These are phyloP conservation scores for Epizoanthus stellaris DNA, from an alignment of 92 coral and sea anemone genomes.

Conservation along the genomic window DNA sequence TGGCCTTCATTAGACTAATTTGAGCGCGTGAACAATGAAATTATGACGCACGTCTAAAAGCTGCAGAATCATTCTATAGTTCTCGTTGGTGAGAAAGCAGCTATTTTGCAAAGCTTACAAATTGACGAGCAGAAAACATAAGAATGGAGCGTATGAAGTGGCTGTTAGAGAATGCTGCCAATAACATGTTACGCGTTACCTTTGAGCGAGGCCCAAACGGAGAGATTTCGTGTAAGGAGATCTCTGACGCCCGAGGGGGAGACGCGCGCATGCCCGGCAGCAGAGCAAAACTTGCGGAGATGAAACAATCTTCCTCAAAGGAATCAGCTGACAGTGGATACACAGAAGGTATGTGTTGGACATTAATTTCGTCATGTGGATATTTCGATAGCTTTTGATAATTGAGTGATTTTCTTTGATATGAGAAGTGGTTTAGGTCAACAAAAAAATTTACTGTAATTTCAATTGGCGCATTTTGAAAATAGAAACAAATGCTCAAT, in stretches of 20 bases:
- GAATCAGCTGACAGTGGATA: constrained; percentile 42
- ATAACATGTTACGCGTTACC: constrained; percentile 31
- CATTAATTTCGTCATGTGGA: too few species aligned
- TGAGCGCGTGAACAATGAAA: constrained; percentile 17
- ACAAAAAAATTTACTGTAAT: too few species aligned
- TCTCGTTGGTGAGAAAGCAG: constrained; percentile 21
- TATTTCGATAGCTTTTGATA: too few species aligned
- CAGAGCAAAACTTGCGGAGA: neutral
- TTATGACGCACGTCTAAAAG: constrained; percentile 31
- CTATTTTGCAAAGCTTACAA: constrained; percentile 2
- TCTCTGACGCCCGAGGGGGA: neutral
- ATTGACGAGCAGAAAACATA: neutral
- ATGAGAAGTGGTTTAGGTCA: too few species aligned
- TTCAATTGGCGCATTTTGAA: too few species aligned
- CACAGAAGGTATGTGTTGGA: constrained; percentile 7
- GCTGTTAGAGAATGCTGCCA: constrained; percentile 21
- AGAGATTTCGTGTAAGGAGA: constrained; percentile 18
- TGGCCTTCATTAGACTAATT: neutral
- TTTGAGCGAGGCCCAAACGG: constrained; percentile 38
- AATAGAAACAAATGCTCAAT: too few species aligned
- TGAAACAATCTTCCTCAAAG: constrained; percentile 41
- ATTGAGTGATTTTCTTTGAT: too few species aligned
- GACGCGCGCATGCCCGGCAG: neutral
- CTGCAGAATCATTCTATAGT: constrained; percentile 8
- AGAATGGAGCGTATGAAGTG: constrained; percentile 34